phyloP scores from a whole-genome alignment of 1,140 invertebrate genomes.

The Parasteatoda tepidariorum region DNA sequence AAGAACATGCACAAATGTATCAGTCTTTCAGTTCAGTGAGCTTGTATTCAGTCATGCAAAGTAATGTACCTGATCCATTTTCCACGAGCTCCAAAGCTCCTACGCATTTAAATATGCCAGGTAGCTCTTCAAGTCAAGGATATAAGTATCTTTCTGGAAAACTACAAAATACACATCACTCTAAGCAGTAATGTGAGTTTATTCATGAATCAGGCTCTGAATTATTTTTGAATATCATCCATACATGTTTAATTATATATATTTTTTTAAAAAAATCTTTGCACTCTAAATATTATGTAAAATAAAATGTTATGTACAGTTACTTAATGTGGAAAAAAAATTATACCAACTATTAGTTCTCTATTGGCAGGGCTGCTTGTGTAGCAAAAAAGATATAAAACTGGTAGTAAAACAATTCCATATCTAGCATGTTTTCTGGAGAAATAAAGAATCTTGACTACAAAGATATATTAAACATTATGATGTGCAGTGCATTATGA shows the following conservation, averaged over 20 bases:
- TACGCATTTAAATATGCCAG: conserved; percentile 53
- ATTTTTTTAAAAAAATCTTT: neutral
- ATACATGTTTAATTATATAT: neutral
- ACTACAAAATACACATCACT: conserved; percentile 52
- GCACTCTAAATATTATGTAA: no score
- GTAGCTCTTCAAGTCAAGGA: conserved; percentile 17
- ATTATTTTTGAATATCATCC: neutral
- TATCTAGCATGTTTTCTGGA: no score
- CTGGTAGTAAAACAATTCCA: no score
- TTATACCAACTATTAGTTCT: no score
- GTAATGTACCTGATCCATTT: conserved; percentile 51
- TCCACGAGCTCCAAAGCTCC: conserved; percentile 21
- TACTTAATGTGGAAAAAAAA: no score
- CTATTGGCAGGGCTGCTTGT: no score
- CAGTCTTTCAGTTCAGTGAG: conserved; percentile 23
- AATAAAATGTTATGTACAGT: no score
- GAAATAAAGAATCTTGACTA: no score
- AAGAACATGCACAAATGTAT: conserved; percentile 37
- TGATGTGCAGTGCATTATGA: no score
- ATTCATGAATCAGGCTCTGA: neutral
- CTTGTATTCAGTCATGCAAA: conserved; percentile 54
- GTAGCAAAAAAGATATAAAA: no score
- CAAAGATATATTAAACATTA: no score
- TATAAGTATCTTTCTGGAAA: conserved; percentile 50
- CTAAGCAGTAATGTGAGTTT: conserved; percentile 36